These are phyloP conservation scores for Eunapius fragilis DNA, from an alignment of 37 sponge, comb jelly and placozoan genomes.

Conservation along the genomic window DNA sequence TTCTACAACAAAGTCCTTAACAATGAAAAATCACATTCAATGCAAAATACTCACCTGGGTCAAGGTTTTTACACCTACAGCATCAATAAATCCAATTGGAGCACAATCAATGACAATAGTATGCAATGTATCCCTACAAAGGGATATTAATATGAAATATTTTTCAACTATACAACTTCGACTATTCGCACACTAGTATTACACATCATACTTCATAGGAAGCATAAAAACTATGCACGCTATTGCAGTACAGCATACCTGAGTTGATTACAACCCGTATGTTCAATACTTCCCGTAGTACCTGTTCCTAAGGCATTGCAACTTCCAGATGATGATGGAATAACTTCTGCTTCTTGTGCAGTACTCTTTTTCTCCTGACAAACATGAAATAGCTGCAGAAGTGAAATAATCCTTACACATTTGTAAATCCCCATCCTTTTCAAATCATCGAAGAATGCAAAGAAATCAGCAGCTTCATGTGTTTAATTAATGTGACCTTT, in stretches of 20 bases:
- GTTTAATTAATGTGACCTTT: constrained; percentile 1
- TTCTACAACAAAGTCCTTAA: no score
- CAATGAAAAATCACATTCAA: neutral
- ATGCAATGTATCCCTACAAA: constrained; percentile 19
- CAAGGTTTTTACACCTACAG: constrained; percentile 70
- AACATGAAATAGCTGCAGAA: neutral
- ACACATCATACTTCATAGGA: no score
- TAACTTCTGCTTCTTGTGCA: neutral
- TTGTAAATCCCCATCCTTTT: no score
- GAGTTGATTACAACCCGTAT: no score
- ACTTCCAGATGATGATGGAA: neutral
- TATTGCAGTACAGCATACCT: neutral
- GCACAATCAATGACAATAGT: constrained; percentile 64
- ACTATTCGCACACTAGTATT: no score
- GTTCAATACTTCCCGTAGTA: no score
- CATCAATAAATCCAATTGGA: constrained; percentile 70
- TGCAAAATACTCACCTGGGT: constrained; percentile 17
- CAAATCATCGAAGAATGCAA: no score
- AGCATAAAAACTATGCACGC: no score
- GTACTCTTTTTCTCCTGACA: neutral
- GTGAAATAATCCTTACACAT: no score
- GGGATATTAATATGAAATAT: neutral
- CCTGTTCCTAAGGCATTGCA: neutral
- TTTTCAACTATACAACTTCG: no score
- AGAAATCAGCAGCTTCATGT: no score